phyloP scores from a whole-genome alignment of 2,113 vertebrate species.

The Nesogale talazaci region DNA sequence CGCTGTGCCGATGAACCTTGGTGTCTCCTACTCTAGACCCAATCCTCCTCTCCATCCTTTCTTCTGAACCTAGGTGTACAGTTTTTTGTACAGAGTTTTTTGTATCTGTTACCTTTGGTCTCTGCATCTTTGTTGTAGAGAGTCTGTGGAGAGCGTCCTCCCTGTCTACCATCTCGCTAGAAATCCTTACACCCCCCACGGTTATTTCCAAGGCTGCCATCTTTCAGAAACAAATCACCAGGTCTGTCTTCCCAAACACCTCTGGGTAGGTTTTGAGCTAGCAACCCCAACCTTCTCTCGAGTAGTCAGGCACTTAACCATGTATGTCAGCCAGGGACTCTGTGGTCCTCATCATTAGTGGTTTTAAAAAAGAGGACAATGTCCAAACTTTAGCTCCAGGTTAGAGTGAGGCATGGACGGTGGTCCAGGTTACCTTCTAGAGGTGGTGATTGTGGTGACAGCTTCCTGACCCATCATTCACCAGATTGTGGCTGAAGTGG shows the following conservation, averaged over 20 bases:
- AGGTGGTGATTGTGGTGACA: not conserved
- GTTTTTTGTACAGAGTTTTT: no score
- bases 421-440: not conserved
- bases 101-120: no score
- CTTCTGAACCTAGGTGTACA: no score
- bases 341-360: not conserved
- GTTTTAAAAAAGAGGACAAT: not conserved
- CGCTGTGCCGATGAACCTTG: no score
- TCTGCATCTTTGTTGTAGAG: no score
- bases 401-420: no score
- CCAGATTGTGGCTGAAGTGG: not conserved
- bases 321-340: not conserved
- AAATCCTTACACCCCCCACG: no score
- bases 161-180: no score
- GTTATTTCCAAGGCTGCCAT: not conserved
- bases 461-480: rapidly evolving
- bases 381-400: not conserved
- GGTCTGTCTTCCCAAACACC: not conserved
- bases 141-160: no score
- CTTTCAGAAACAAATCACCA: not conserved
- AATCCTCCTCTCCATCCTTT: no score
- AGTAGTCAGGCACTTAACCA: not conserved
- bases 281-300: not conserved
- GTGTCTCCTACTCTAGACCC: no score
- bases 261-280: not conserved